Evolutionary conservation across 2,113 vertebrate genomes (phyloP).

Genomic region (Oryzias woworae): DNA sequence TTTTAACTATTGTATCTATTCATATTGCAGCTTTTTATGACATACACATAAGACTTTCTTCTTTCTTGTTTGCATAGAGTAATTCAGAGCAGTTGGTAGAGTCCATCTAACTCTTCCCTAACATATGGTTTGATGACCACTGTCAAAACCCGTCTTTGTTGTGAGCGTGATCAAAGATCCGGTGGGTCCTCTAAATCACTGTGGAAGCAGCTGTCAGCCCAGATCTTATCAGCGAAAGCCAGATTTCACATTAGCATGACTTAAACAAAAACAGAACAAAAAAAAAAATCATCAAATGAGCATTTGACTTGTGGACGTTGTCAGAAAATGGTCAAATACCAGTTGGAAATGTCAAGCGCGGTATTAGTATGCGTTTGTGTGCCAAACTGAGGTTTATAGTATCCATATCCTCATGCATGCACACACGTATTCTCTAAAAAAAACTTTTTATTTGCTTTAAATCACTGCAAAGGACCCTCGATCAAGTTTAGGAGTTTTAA

Average conservation of each 20-base stretch:
- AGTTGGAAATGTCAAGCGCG: conserved; percentile 41
- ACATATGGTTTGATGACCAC: conserved; percentile 36
- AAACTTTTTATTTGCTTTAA: conserved; percentile 9
- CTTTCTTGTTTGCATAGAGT: conserved; percentile 66
- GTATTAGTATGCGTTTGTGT: not conserved
- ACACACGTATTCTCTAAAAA: conserved; percentile 6
- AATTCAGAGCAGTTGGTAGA: conserved; percentile 78
- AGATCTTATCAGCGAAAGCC: conserved; percentile 40
- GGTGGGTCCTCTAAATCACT: conserved; percentile 26
- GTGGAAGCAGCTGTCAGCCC: conserved; percentile 36
- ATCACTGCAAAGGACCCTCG: conserved; percentile 9
- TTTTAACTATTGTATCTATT: conserved; percentile 55
- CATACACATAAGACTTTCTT: conserved; percentile 80
- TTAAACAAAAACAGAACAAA: conserved; percentile 1
- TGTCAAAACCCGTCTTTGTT: conserved; percentile 49
- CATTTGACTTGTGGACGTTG: conserved; percentile 18
- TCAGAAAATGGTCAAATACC: conserved; percentile 26
- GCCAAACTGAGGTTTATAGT: conserved; percentile 9
- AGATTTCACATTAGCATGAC: conserved; percentile 35
- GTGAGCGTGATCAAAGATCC: conserved; percentile 51
- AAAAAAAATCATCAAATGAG: conserved; percentile 16
- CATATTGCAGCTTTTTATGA: conserved; percentile 60
- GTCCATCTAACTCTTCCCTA: conserved; percentile 54
- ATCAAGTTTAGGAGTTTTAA: conserved; percentile 12
- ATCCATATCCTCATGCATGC: conserved; percentile 13